Conservation (phyloP, 2,888 invertebrate genomes). For the Crocallis elinguaria region DNA sequence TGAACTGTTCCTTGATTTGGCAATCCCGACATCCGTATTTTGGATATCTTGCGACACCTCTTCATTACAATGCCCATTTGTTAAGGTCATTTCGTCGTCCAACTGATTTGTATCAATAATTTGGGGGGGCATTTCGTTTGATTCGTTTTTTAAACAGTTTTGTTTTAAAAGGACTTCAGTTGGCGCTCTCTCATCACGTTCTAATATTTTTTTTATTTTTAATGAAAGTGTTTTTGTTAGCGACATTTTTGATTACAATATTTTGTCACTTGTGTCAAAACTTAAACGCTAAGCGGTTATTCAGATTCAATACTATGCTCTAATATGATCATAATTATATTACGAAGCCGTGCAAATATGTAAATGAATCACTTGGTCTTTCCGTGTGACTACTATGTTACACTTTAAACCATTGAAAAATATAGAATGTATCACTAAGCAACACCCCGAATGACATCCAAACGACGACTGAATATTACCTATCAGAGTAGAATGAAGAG, state of each 20-base stretch:
- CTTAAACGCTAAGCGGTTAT: too few species aligned
- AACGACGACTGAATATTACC: conserved; percentile 18
- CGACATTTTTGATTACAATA: conserved; percentile 10
- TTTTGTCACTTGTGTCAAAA: not conserved
- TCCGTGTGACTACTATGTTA: not conserved
- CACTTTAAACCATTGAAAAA: not conserved
- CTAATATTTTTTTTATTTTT: conserved; percentile 3
- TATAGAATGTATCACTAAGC: not conserved
- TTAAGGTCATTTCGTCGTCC: conserved; percentile 40
- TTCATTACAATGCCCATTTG: conserved; percentile 25
- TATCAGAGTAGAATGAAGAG: conserved; percentile 10
- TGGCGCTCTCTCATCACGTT: conserved; percentile 16
- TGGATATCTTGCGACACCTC: conserved; percentile 43
- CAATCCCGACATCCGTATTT: conserved; percentile 41
- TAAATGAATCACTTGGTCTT: not conserved
- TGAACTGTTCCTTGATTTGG: conserved; percentile 35
- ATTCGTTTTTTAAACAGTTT: conserved; percentile 14
- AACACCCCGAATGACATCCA: conserved; percentile 13
- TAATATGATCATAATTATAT: too few species aligned
- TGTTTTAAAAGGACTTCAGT: conserved; percentile 12
- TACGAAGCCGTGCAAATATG: not conserved
- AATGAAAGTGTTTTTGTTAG: conserved; percentile 5
- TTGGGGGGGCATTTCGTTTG: conserved; percentile 14
- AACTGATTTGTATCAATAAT: conserved; percentile 30
- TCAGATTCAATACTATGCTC: too few species aligned